Evolutionary conservation across 2,888 invertebrate genomes (phyloP), one percentile per base, ranked within the genome.

Genomic region (Lithophane leautieri): DNA sequence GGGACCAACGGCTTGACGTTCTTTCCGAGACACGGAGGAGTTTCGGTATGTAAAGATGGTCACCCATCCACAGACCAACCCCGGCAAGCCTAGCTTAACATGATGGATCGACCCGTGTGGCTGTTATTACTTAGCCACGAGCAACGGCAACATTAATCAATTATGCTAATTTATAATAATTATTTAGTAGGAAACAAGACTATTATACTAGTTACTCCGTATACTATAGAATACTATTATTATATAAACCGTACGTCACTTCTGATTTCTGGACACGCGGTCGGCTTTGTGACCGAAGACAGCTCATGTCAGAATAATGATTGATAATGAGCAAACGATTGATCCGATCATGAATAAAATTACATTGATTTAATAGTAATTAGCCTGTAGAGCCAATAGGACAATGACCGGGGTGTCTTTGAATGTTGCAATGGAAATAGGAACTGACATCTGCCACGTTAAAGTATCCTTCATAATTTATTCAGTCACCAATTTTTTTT

Each of bases 221-320:
- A 42, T 52, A 28, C 42, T 52, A 16, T 1, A 44, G 8, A n/a
- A n/a, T n/a, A n/a, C n/a, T n/a, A n/a, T n/a, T n/a, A n/a, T n/a
- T n/a, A n/a, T 22, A 60, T 25, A 34, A 34, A 50, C 40, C 44
- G 3, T 14, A 68, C 52, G 82, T 74, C 85, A 73, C 72, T 63
- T 70, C 70, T 82, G 86, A 82, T 86, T 81, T 86, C 73, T 58
- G 54, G 69, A 76, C 69, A 84, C 52, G 67, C 65, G 14, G 70
- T 40, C 47, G 25, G 78, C 82, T 73, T 82, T 82, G 72, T 85
- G 83, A 70, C 52, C 60, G 47, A 56, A 40, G 78, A 82, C 86
- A 77, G 66, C 50, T 52, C 66, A 19, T 78, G 86, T 85, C 86
- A 65, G 8, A 54, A 40, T 7, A 56, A 56, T 82, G 82, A 85